These are phyloP conservation scores for Lasioglossum figueresi DNA, from an alignment of 2,888 invertebrate species.

Conservation along the genomic window DNA sequence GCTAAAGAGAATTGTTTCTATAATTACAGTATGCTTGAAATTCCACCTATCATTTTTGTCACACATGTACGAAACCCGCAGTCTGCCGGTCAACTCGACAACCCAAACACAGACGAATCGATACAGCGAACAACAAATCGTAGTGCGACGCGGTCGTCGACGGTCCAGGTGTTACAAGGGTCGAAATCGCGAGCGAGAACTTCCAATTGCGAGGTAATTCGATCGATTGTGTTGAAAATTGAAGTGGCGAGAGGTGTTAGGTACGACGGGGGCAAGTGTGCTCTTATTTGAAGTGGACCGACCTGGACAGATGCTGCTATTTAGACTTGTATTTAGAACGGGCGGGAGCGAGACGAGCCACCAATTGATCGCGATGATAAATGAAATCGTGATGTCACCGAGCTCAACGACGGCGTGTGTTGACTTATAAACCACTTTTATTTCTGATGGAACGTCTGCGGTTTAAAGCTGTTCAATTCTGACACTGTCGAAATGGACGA, in stretches of 20 bases:
- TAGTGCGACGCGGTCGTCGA: background rate
- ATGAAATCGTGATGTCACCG: background rate
- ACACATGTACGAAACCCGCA: background rate
- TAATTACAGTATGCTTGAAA: no score
- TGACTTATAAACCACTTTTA: background rate
- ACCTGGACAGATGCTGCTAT: slow-evolving; percentile 1
- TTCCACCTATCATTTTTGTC: background rate
- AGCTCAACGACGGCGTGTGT: background rate
- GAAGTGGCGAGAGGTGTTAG: background rate
- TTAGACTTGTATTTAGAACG: background rate
- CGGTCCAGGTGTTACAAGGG: slow-evolving; percentile 3
- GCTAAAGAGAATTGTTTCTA: no score
- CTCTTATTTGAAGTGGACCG: background rate
- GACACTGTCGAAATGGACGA: background rate
- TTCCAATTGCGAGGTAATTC: background rate
- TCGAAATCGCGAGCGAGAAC: background rate
- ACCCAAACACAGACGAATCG: background rate
- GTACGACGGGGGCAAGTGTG: background rate
- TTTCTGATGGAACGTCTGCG: background rate
- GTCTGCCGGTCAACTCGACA: background rate
- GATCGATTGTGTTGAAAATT: slow-evolving; percentile 13
- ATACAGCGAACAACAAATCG: background rate
- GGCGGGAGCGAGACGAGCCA: background rate
- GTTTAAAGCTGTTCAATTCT: background rate
- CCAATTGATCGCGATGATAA: background rate